phyloP scores from a whole-genome alignment of 2,888 invertebrate species.

The Cataglyphis altisquamis region DNA sequence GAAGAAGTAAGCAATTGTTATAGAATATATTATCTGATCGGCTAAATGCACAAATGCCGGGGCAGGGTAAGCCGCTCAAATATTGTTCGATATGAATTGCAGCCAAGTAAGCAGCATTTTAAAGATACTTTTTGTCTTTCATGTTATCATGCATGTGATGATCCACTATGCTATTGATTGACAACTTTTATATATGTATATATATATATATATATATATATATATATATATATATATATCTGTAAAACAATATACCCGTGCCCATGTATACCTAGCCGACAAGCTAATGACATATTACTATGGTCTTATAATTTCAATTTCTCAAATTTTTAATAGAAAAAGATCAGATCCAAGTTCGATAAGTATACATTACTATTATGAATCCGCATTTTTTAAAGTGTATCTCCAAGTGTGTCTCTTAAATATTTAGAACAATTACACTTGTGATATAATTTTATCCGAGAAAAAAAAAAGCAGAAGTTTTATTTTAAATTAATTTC shows the following conservation, averaged over 20 bases:
- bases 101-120: conserved; percentile 4
- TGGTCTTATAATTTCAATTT: not conserved
- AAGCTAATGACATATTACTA: conserved; percentile 2
- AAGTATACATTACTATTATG: not conserved
- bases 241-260: conserved; percentile 38
- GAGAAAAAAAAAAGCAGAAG: not conserved
- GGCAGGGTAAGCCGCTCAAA: conserved; percentile 4
- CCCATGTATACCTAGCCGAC: conserved; percentile 6
- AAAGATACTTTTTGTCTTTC: not conserved
- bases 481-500: not conserved
- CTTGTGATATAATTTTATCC: not conserved
- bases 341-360: not conserved
- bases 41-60: conserved; percentile 18
- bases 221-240: not conserved
- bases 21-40: not conserved
- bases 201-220: not conserved
- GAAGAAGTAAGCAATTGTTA: not conserved
- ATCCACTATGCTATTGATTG: conserved; percentile 10
- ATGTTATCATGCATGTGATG: not conserved
- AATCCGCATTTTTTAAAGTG: not conserved
- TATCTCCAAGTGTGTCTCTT: not conserved
- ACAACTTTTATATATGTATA: not conserved
- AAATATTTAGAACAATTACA: not conserved
- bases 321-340: not conserved
- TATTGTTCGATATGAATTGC: not conserved